Evolutionary conservation across 2,888 invertebrate species (phyloP).

Genomic region (Isoperla grammatica): DNA sequence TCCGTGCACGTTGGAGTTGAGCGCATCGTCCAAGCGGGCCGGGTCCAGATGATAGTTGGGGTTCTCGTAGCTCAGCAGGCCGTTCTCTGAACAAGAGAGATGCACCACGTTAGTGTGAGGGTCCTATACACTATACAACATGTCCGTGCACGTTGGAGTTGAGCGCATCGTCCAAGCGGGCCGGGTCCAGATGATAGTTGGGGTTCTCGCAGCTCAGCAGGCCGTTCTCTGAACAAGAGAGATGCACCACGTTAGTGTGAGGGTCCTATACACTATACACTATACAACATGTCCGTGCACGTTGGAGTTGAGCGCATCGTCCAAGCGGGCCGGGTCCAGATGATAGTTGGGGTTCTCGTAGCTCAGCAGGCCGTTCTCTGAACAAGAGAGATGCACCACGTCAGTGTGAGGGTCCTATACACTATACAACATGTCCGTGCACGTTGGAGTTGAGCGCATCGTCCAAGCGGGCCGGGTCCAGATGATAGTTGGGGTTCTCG

Average conservation of each 20-base stretch:
- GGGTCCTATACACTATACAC: no score
- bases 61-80: conserved; percentile 84
- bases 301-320: conserved; percentile 67
- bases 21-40: conserved; percentile 67
- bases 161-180: conserved; percentile 68
- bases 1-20: conserved; percentile 58
- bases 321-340: conserved; percentile 68
- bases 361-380: conserved; percentile 86
- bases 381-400: conserved; percentile 39
- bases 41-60: conserved; percentile 84
- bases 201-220: conserved; percentile 88
- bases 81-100: conserved; percentile 66
- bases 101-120: no score
- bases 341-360: conserved; percentile 92
- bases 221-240: conserved; percentile 71
- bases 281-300: conserved; percentile 48
- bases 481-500: conserved; percentile 86
- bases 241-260: no score
- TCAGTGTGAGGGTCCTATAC: no score
- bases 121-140: no score
- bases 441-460: conserved; percentile 65
- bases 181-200: conserved; percentile 78
- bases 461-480: conserved; percentile 70
- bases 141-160: conserved; percentile 56
- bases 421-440: no score